Conservation (phyloP, 2,888 invertebrate species). For the Microctonus hyperodae region DNA sequence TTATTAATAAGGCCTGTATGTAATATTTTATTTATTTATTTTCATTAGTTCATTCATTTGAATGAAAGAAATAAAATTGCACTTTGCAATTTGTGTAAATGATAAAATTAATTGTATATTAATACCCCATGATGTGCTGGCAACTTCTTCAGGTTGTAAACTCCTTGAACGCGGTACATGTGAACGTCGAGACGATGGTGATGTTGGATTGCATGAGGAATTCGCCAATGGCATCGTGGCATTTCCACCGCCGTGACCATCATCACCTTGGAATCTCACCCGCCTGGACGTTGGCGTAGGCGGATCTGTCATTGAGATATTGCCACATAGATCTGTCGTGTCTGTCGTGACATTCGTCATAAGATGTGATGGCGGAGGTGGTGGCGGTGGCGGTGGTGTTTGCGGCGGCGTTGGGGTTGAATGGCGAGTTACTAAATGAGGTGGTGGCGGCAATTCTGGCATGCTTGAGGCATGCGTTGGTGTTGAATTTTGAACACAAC, state of each 20-base stretch:
- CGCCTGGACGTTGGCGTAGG: slow-evolving; percentile 60
- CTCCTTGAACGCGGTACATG: slow-evolving; percentile 66
- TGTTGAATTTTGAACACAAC: slow-evolving; percentile 55
- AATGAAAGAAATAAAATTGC: neutral
- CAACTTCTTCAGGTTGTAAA: slow-evolving; percentile 66
- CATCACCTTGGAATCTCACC: slow-evolving; percentile 67
- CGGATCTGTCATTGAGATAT: slow-evolving; percentile 46
- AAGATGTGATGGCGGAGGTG: slow-evolving; percentile 41
- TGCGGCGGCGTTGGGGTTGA: slow-evolving; percentile 57
- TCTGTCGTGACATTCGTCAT: slow-evolving; percentile 34
- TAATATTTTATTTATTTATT: too few species aligned
- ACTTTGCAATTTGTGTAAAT: neutral
- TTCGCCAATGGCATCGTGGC: slow-evolving; percentile 47
- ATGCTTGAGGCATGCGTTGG: slow-evolving; percentile 69
- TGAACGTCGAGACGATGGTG: slow-evolving; percentile 59
- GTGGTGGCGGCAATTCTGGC: slow-evolving; percentile 68
- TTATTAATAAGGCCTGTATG: too few species aligned
- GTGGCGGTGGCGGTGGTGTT: slow-evolving; percentile 28
- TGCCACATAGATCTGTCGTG: slow-evolving; percentile 36
- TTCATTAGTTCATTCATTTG: neutral
- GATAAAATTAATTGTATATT: neutral
- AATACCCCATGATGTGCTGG: slow-evolving; percentile 57
- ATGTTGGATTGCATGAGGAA: slow-evolving; percentile 47
- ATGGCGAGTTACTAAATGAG: slow-evolving; percentile 42
- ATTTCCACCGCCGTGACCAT: slow-evolving; percentile 44